phyloP scores from a whole-genome alignment of 2,113 vertebrate species.

The Ctenomys sociabilis region DNA sequence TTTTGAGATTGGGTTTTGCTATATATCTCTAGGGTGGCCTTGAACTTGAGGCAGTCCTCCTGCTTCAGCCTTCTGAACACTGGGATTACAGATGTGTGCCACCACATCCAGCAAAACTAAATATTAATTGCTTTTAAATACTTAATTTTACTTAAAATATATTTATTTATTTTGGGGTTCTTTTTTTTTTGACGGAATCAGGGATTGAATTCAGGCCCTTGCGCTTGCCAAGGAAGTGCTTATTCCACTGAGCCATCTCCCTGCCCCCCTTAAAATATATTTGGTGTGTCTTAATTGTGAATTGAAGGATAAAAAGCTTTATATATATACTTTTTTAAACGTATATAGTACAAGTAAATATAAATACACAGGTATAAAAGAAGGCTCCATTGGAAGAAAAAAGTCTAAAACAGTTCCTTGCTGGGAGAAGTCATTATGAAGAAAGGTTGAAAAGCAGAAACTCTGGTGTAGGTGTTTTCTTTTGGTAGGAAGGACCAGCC shows the following conservation, averaged over 20 bases:
- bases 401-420: background rate
- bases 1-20: background rate
- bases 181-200: too few species aligned
- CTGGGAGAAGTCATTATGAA: background rate
- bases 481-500: background rate
- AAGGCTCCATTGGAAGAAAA: background rate
- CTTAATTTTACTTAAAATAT: constrained; percentile 37
- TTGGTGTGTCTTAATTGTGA: background rate
- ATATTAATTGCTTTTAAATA: constrained; percentile 20
- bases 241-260: too few species aligned
- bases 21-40: background rate
- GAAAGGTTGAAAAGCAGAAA: constrained; percentile 1
- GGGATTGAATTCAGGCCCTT: too few species aligned
- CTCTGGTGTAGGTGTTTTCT: background rate
- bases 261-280: background rate
- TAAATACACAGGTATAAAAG: background rate
- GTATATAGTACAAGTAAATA: background rate
- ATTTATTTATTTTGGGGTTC: too few species aligned
- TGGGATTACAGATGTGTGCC: background rate
- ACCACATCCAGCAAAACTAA: background rate
- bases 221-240: too few species aligned
- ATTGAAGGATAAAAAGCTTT: background rate
- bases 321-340: background rate
- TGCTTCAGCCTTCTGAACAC: background rate
- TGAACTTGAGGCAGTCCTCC: background rate